Conservation (phyloP, 2,797 vertebrate genomes). For the Psittacula derbiana region DNA sequence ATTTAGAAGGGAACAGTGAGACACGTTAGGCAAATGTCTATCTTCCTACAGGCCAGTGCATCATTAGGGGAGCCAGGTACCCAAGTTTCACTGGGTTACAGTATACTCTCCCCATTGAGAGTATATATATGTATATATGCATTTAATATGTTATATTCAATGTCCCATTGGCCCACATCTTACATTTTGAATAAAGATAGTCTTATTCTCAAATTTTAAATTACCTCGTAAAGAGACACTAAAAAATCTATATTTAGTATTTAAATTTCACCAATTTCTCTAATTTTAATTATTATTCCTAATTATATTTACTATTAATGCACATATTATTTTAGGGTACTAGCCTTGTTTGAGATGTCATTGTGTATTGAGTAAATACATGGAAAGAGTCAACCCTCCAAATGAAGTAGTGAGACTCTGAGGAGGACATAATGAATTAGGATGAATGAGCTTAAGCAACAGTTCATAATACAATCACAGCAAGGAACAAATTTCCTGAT, state of each 20-base stretch:
- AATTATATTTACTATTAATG: neutral
- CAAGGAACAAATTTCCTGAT: neutral
- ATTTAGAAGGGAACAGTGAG: neutral
- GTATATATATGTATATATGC: rapidly evolving
- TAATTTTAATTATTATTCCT: neutral
- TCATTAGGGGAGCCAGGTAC: neutral
- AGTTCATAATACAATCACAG: neutral
- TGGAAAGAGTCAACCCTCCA: neutral
- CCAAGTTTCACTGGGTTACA: neutral
- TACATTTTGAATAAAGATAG: neutral
- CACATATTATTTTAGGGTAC: neutral
- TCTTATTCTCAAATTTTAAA: neutral
- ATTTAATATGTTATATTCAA: neutral
- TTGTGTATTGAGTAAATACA: neutral
- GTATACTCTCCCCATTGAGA: neutral
- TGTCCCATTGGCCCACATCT: neutral
- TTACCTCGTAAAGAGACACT: neutral
- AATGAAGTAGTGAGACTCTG: neutral
- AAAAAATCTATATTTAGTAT: neutral
- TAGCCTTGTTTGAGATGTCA: neutral
- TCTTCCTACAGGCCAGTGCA: neutral
- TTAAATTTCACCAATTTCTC: neutral
- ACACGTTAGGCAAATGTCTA: neutral
- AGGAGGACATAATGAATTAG: rapidly evolving
- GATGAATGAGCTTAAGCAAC: neutral